Percentiles rank a stretch among this genome's conserved stretches.
These are phyloP conservation scores for Acronicta alni DNA, from an alignment of 2,888 invertebrate species.

Conservation along the genomic window DNA sequence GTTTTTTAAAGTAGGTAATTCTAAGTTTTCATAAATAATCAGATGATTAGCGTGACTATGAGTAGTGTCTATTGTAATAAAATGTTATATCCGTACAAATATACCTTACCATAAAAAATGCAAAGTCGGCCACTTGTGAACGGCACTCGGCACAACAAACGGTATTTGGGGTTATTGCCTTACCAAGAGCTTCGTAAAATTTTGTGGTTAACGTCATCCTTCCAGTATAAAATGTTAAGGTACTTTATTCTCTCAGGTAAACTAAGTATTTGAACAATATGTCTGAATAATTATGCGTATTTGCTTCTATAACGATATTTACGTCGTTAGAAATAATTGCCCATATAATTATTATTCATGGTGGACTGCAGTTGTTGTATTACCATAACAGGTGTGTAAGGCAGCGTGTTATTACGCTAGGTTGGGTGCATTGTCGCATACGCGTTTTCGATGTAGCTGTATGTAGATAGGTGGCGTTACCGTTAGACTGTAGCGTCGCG, in stretches of 20 bases:
- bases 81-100: neutral
- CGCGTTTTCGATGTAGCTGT: slow-evolving; percentile 30
- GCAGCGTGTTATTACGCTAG: slow-evolving; percentile 49
- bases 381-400: slow-evolving; percentile 59
- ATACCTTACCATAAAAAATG: slow-evolving; percentile 4
- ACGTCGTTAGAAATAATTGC: slow-evolving; percentile 50
- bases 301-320: slow-evolving; percentile 24
- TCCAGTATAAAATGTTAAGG: neutral
- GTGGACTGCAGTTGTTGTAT: slow-evolving; percentile 50
- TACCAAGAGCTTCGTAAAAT: slow-evolving; percentile 14
- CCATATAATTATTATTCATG: slow-evolving; percentile 50
- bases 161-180: slow-evolving; percentile 47
- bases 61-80: no score
- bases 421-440: slow-evolving; percentile 57
- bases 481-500: slow-evolving; percentile 61
- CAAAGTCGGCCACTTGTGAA: slow-evolving; percentile 20
- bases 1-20: no score
- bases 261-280: neutral
- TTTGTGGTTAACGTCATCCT: slow-evolving; percentile 4
- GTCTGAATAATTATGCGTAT: slow-evolving; percentile 14
- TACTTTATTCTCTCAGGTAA: neutral
- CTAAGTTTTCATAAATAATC: no score
- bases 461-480: slow-evolving; percentile 55
- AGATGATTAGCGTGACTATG: no score
- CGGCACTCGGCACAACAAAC: slow-evolving; percentile 19